Base-by-base conservation (phyloP, 2,797 vertebrate genomes). In the Sebastes itinus region DNA sequence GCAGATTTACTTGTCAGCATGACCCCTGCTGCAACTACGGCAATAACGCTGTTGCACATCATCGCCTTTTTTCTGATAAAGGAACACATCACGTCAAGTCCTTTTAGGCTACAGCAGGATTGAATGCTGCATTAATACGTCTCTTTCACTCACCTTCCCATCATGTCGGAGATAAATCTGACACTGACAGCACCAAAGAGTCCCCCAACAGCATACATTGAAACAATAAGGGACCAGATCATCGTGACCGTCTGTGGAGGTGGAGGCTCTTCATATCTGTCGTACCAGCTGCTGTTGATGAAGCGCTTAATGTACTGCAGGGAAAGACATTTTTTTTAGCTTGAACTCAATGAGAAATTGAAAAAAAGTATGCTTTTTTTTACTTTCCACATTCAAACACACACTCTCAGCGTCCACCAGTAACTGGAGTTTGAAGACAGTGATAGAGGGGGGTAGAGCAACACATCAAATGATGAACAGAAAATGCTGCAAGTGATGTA, bases 181-280 rank as follows among this genome's bases (percentile, higher is more conserved):
- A 96, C 88, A 65, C 87, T 90, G 0, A 89, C 1, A 6, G 95
- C 91, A 2, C 97, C 97, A 46, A 94, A 70, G 6, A 97, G 77
- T 4, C 94, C 97, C 1, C 97, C 97, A 0, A 96, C 83, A 42
- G 93, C 93, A 22, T 87, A 96, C 25, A 95, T 23, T 28, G 96
- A 95, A n/a, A 97, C 95, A 0, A 96, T 79, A 1, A 95, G 85
- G 64, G 96, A 97, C 97, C 97, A 97, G 88, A 97, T 89, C 68
- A 96, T 81, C 1, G 95, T 97, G 88, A 95, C 42, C 0, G 85
- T 92, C 7, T 95, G 83, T 13, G 89, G 83, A 8, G 81, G 54
- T 10, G 94, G 94, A 66, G 85, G 55, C 74, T 91, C 93, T 5
- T 92, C 76, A 0, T 96, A 95, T 54, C 96, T 93, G 77, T 89